Evolutionary conservation across 2,888 invertebrate genomes (phyloP), one percentile per base, ranked within the genome.

Genomic region (Gerris lacustris): DNA sequence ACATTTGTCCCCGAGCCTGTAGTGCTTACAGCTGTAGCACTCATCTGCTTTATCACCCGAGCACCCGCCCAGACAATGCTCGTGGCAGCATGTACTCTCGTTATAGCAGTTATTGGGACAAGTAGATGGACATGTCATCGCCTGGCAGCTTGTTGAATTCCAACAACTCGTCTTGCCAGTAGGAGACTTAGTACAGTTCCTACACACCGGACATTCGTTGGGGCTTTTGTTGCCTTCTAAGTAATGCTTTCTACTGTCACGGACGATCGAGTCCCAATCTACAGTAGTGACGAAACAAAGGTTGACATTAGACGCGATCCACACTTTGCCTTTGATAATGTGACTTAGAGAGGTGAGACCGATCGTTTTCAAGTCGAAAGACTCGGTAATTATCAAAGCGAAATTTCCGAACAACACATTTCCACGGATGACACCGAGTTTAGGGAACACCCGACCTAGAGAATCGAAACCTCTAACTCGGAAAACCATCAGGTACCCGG

Each of bases 51-150:
- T 73, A 6, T 72, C 67, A 6, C 76, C 75, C 5, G 63, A 73
- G 75, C 94, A 94, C 45, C 94, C 94, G 1, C 91, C 92, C 6
- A 94, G 79, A 79, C 96, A 96, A 78, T 90, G 85, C 2, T 82
- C 78, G 79, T 91, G 86, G 78, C 96, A 96, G 67, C 77, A 74
- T 31, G 11, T 17, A n/a, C 80, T 81, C 62, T 82, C 78, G 67
- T 79, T 17, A 4, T 7, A 9, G 5, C 64, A 64, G 17, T 18
- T 31, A 7, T 31, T 31, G 5, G 17, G 9, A 18, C 64, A 64
- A 18, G 17, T 9, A 18, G 64, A 31, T 4, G 64, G 64, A 64
- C 64, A 64, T 31, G 31, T 4, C 7, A 6, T 17, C 9, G 31
- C 17, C 31, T 64, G 64, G 31, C 64, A 64, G 31, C 17, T 18